Evolutionary conservation across 2,797 vertebrate species (phyloP).

Genomic region (Artibeus jamaicensis): DNA sequence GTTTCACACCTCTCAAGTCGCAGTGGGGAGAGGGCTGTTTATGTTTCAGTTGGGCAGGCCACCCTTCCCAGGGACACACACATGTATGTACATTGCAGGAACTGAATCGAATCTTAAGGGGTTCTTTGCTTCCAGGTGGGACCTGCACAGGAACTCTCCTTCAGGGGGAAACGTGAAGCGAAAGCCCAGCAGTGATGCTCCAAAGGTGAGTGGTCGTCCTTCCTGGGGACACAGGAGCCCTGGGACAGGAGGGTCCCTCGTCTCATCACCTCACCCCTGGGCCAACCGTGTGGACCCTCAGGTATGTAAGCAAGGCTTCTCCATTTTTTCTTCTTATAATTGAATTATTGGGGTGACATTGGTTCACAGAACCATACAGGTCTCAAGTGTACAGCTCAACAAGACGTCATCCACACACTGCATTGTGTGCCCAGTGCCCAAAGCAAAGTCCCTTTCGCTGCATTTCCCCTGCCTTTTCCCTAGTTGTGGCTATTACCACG

Average conservation of each 20-base stretch:
- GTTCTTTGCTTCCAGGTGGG: neutral
- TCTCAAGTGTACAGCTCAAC: neutral
- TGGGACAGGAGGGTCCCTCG: rapidly evolving
- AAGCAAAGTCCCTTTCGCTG: neutral
- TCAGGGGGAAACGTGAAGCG: neutral
- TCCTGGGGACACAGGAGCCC: neutral
- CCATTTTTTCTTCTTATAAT: neutral
- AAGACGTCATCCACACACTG: too few species aligned
- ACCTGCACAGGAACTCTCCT: neutral
- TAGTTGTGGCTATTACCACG: neutral
- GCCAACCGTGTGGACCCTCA: rapidly evolving
- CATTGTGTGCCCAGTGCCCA: rapidly evolving
- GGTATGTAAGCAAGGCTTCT: neutral
- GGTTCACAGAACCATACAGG: neutral
- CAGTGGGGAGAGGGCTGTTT: neutral
- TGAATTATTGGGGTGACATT: neutral
- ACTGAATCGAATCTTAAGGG: neutral
- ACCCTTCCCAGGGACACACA: neutral
- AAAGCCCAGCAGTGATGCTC: neutral
- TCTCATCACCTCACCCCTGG: rapidly evolving
- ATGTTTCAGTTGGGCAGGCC: neutral
- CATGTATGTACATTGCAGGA: neutral
- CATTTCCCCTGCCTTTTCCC: neutral
- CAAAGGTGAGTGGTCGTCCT: neutral
- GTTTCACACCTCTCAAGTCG: neutral